Conservation (phyloP, 2,888 invertebrate species). For the Tenthredo mesomela region DNA sequence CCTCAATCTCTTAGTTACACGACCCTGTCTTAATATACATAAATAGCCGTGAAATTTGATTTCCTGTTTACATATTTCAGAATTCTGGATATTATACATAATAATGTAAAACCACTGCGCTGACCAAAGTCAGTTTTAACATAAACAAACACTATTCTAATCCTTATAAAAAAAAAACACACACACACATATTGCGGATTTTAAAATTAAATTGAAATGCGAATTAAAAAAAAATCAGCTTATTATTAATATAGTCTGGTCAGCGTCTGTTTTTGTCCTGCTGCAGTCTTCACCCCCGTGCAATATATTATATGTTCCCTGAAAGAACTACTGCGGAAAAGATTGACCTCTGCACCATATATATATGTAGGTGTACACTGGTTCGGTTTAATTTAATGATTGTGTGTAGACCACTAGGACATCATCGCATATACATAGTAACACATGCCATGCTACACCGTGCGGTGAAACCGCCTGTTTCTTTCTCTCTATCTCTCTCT, state of each 20-base stretch:
- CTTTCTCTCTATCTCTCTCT: neutral
- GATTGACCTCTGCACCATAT: slow-evolving; percentile 39
- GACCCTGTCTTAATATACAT: neutral
- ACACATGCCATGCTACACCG: neutral
- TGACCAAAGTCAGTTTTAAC: neutral
- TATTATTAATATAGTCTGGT: slow-evolving; percentile 7
- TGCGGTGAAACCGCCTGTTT: slow-evolving; percentile 37
- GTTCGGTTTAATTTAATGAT: slow-evolving; percentile 27
- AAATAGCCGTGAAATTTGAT: neutral
- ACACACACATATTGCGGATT: too few relatives aligned
- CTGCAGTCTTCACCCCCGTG: neutral
- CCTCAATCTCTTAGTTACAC: neutral
- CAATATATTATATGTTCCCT: neutral
- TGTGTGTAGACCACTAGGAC: slow-evolving; percentile 7
- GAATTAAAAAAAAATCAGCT: slow-evolving; percentile 20
- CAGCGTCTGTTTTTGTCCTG: slow-evolving; percentile 1
- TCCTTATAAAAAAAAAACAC: neutral
- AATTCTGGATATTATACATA: too few relatives aligned
- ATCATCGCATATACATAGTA: neutral
- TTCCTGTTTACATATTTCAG: neutral
- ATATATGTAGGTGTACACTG: neutral
- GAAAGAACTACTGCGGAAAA: slow-evolving; percentile 34
- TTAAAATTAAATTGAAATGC: neutral
- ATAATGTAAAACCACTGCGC: neutral
- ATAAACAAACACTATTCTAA: neutral